Evolutionary conservation across 53 echinoderm and acorn worm genomes (phyloP).

Genomic region (Astropecten irregularis): DNA sequence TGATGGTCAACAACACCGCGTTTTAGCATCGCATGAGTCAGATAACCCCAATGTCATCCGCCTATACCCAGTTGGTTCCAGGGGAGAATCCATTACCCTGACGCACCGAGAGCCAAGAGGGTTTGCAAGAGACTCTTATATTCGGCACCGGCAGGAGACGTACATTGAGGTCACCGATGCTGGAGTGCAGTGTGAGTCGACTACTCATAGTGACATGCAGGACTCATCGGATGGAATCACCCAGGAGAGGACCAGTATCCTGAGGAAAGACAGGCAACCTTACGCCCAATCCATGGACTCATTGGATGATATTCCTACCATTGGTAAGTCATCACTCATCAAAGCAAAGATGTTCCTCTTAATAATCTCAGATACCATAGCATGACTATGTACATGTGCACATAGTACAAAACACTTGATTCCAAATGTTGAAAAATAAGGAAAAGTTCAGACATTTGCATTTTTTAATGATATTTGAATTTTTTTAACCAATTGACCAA

Average conservation of each 20-base stretch:
- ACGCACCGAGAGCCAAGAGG: background rate
- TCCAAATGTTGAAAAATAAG: too few relatives aligned
- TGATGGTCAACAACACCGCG: background rate
- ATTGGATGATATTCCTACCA: conserved; percentile 41
- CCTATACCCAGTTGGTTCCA: conserved; percentile 23
- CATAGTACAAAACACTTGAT: background rate
- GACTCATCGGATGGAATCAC: background rate
- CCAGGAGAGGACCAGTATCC: conserved; percentile 25
- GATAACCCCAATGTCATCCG: background rate
- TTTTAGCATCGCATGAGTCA: background rate
- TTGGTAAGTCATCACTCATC: conserved; percentile 45
- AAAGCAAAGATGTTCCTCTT: background rate
- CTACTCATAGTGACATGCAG: background rate
- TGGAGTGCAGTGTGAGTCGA: conserved; percentile 12
- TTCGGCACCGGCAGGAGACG: conserved; percentile 25
- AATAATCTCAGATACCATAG: background rate
- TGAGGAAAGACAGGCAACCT: background rate
- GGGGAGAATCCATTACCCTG: background rate
- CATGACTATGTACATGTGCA: background rate
- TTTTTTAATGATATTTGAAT: too few relatives aligned
- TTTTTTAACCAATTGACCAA: too few relatives aligned
- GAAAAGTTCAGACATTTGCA: too few relatives aligned
- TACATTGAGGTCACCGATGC: conserved; percentile 42
- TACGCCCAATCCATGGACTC: background rate
- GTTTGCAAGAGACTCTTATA: conserved; percentile 26